Evolutionary conservation across 2,113 vertebrate genomes (phyloP), one percentile per base, ranked within the genome.

Genomic region (Cottus gobio): DNA sequence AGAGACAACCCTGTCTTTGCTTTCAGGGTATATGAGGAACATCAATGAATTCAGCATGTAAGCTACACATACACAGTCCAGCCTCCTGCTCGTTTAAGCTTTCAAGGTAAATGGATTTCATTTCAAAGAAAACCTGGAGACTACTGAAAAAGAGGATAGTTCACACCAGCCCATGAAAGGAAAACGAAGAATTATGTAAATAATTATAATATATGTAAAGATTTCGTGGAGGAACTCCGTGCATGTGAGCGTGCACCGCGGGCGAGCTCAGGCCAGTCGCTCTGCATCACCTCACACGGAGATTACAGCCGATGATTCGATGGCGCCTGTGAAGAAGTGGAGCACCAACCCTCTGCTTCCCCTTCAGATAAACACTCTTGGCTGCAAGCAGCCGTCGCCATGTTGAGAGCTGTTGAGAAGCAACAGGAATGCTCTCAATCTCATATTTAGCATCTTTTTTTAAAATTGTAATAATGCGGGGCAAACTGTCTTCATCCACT

Each of bases 1-100:
- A 42, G 62, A 24, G 56, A 62, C 74, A 79, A 82, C 30, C 66
- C 58, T 5, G 7, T 31, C 74, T 81, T 68, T 46, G 57, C 62
- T 63, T 50, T 54, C 6, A 37, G 0, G 1, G 24, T 39, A 44
- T 22, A 7, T 7, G 37, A 37, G 42, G 18, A 52, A 52, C 28
- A 57, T 80, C n/a, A 61, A 24, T 76, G 61, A 11, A 85, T 65
- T 71, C 44, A 46, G 34, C 20, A 7, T 9, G 15, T 22, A 39
- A 8, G 9, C 22, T n/a, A 4, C 62, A 11, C 56, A 4, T 4
- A 26, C 9, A 70, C 52, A 26, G 52, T 46, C 9, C 6, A 0
- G 15, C 24, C 16, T 30, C 2, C 15, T 66, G 15, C 24, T 11
- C 15, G 15, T n/a, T 36, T 16, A 39, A 31, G 37, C 36, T 54